These are phyloP conservation scores for Rattus norvegicus DNA, from an alignment of 2,113 vertebrate genomes.

Conservation along the genomic window DNA sequence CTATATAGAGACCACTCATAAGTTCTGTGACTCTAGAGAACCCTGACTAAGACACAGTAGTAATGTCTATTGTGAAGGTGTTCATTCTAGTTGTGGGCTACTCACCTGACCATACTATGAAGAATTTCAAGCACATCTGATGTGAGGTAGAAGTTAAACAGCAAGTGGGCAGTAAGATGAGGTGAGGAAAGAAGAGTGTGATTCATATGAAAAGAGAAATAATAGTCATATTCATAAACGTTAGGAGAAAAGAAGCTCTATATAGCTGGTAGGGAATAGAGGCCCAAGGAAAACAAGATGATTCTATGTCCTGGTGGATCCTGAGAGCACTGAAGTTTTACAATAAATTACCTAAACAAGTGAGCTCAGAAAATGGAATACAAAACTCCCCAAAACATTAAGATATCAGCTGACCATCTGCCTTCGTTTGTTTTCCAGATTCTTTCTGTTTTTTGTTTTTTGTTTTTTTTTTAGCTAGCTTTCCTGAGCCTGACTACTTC, in stretches of 20 bases:
- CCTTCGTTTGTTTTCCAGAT: neutral
- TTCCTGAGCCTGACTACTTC: neutral
- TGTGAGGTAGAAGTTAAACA: neutral
- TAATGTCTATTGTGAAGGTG: no score
- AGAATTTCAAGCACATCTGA: neutral
- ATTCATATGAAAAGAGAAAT: conserved; percentile 12
- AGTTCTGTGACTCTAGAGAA: no score
- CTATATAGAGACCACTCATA: no score
- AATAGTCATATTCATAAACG: no score
- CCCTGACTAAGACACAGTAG: no score
- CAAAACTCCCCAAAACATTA: neutral
- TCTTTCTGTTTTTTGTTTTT: neutral
- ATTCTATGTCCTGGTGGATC: neutral
- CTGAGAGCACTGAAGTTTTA: neutral
- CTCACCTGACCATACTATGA: neutral
- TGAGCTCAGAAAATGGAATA: neutral
- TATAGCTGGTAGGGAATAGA: neutral
- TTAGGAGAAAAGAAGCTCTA: neutral
- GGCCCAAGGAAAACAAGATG: no score
- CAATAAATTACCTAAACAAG: neutral
- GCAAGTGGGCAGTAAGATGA: neutral
- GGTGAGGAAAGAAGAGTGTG: neutral
- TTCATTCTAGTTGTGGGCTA: conserved; percentile 7
- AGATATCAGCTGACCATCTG: neutral
- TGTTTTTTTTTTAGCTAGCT: no score